phyloP scores from a whole-genome alignment of 1,140 invertebrate species.

The Drosophila pectinifera region DNA sequence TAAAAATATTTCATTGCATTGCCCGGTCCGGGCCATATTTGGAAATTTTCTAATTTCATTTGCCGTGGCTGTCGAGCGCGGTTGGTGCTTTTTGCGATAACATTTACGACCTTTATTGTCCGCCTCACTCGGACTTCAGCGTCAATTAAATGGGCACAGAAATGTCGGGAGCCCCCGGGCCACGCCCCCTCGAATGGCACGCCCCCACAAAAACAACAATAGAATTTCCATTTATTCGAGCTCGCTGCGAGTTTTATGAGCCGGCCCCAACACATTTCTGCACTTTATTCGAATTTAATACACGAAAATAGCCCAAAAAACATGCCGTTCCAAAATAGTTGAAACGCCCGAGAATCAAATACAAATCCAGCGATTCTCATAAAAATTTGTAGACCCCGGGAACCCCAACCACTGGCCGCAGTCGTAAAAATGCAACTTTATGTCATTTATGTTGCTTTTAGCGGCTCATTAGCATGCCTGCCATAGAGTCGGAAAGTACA shows the following conservation, averaged over 20 bases:
- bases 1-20: constrained; percentile 61
- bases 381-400: constrained; percentile 76
- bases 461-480: constrained; percentile 78
- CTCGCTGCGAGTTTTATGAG: constrained; percentile 57
- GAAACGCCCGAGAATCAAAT: constrained; percentile 52
- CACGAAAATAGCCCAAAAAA: constrained; percentile 70
- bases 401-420: constrained; percentile 61
- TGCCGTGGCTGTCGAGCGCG: constrained; percentile 1
- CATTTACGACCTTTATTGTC: constrained; percentile 72
- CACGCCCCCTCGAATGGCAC: constrained; percentile 20
- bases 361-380: constrained; percentile 61
- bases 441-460: constrained; percentile 83
- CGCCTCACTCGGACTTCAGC: constrained; percentile 52
- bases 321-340: constrained; percentile 46
- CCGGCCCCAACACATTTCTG: constrained; percentile 72
- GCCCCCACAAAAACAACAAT: constrained; percentile 59
- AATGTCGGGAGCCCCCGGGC: constrained; percentile 6
- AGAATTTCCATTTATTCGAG: constrained; percentile 65
- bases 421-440: constrained; percentile 79
- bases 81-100: constrained; percentile 72
- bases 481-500: constrained; percentile 34
- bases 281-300: constrained; percentile 82
- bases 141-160: constrained; percentile 70
- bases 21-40: constrained; percentile 58
- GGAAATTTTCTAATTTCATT: constrained; percentile 72